These are phyloP conservation scores for Choloepus hoffmanni DNA, from an alignment of 2,113 vertebrate species.

Conservation along the genomic window DNA sequence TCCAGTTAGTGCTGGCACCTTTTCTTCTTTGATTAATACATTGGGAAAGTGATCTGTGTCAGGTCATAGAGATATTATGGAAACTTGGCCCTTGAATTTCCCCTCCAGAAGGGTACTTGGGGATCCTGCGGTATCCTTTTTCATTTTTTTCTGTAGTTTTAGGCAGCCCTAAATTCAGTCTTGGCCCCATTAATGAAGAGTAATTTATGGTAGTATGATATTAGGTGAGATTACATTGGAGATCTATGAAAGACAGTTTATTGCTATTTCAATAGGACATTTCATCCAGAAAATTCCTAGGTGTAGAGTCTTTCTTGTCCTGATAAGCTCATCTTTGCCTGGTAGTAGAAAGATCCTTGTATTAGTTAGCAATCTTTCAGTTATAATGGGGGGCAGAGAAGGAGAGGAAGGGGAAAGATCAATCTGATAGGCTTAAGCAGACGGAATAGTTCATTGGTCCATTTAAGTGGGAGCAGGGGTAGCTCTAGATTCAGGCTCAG, in stretches of 20 bases:
- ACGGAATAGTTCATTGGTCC: background rate
- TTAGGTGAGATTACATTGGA: background rate
- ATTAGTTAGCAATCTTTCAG: slow-evolving; percentile 12
- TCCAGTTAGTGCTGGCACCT: background rate
- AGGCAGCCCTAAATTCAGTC: slow-evolving; percentile 9
- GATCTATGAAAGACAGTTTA: slow-evolving; percentile 39
- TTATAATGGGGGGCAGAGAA: background rate
- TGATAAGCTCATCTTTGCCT: background rate
- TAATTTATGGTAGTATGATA: slow-evolving; percentile 10
- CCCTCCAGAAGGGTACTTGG: background rate
- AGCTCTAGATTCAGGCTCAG: background rate
- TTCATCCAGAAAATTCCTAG: slow-evolving; percentile 55
- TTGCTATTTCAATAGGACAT: slow-evolving; percentile 46
- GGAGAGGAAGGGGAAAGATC: background rate
- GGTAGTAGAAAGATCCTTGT: background rate
- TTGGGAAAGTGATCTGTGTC: background rate
- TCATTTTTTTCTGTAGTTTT: background rate
- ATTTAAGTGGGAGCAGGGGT: slow-evolving; percentile 2
- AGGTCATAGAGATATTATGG: background rate
- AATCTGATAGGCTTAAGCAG: background rate
- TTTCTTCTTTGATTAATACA: background rate
- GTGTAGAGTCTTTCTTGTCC: background rate
- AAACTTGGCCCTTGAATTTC: background rate
- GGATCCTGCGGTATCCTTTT: background rate
- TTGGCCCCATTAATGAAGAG: slow-evolving; percentile 8